These are phyloP conservation scores for Pseudococcus longispinus DNA, from an alignment of 2,888 invertebrate genomes.

Conservation along the genomic window DNA sequence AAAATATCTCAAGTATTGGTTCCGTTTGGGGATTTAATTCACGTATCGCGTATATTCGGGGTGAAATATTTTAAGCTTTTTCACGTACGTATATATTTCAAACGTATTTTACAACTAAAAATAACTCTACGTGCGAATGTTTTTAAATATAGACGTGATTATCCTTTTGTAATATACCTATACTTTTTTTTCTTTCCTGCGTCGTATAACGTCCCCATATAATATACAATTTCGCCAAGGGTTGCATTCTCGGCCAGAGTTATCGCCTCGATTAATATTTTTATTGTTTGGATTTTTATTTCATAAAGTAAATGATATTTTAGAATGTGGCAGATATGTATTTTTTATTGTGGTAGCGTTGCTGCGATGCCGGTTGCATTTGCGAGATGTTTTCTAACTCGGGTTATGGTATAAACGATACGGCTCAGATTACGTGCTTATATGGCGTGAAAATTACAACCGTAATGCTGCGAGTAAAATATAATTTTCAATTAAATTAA, in stretches of 20 bases:
- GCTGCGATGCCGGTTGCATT: not conserved
- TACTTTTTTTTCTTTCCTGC: not conserved
- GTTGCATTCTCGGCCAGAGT: not conserved
- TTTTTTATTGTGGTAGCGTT: conserved; percentile 13
- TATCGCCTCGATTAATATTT: conserved; percentile 24
- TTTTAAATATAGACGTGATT: conserved; percentile 18
- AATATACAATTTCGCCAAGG: not conserved
- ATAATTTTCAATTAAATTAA: conserved; percentile 34
- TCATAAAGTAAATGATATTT: conserved; percentile 34
- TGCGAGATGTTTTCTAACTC: conserved; percentile 24
- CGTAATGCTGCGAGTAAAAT: conserved; percentile 26
- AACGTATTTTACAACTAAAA: not conserved
- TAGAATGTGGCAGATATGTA: conserved; percentile 31
- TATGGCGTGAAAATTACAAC: conserved; percentile 34
- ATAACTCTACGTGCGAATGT: conserved; percentile 20
- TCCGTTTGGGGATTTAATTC: not conserved
- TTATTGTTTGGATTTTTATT: conserved; percentile 28
- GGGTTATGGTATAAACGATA: not conserved
- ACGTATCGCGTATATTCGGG: not conserved
- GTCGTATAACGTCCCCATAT: not conserved
- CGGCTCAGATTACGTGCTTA: conserved; percentile 27
- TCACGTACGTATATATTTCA: not conserved
- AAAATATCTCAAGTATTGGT: not conserved
- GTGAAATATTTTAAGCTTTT: conserved; percentile 21
- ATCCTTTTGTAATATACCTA: not conserved